These are phyloP conservation scores for Drosophila demipolita DNA, from an alignment of 2,888 invertebrate species.

Conservation along the genomic window DNA sequence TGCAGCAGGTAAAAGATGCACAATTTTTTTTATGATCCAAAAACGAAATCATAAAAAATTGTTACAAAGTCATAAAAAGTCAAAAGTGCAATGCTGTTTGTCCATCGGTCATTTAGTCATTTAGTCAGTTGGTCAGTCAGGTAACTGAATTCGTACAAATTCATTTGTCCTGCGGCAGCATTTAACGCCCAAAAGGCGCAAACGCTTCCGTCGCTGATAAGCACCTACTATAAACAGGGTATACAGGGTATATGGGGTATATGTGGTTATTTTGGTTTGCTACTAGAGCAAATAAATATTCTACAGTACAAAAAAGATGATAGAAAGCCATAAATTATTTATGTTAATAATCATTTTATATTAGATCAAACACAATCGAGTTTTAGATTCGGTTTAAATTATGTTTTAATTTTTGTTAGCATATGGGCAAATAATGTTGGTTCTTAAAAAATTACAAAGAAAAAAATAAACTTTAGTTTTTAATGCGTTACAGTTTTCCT, in stretches of 20 bases:
- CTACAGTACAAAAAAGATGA: background rate
- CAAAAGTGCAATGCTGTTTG: conserved; percentile 32
- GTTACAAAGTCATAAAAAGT: conserved; percentile 81
- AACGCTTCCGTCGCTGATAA: conserved; percentile 68
- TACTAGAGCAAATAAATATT: conserved; percentile 19
- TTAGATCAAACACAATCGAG: no score
- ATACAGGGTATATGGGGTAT: background rate
- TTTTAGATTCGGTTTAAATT: no score
- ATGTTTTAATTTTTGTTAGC: no score
- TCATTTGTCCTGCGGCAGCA: conserved; percentile 65
- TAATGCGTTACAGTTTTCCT: background rate
- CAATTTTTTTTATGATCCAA: conserved; percentile 63
- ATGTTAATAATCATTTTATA: background rate
- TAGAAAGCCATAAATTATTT: accelerated
- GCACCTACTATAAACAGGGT: conserved; percentile 41
- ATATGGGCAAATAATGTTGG: no score
- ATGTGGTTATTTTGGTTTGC: accelerated
- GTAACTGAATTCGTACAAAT: conserved; percentile 56
- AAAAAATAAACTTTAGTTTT: no score
- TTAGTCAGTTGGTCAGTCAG: conserved; percentile 34
- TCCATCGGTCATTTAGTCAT: background rate
- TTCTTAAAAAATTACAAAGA: background rate
- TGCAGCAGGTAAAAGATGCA: conserved; percentile 66
- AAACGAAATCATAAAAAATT: conserved; percentile 75
- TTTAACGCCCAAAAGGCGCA: conserved; percentile 65